A percentile compares a stretch with the other conserved stretches of the same genome.
Conservation (phyloP, 2,797 vertebrate species). For the Choloepus didactylus region DNA sequence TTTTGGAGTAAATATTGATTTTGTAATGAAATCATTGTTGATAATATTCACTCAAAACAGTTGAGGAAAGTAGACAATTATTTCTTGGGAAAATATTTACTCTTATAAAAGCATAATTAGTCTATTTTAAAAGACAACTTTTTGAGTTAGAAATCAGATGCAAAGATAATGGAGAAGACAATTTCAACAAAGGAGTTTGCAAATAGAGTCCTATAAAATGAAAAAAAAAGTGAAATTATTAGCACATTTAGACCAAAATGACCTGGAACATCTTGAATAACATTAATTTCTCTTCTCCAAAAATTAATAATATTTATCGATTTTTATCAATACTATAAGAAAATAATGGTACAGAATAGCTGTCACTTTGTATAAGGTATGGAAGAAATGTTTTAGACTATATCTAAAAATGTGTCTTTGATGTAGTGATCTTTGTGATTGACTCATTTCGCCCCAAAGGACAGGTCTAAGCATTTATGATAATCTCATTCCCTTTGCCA, state of each 20-base stretch:
- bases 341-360: too few relatives aligned
- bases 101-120: not conserved
- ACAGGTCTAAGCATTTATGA: too few relatives aligned
- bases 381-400: too few relatives aligned
- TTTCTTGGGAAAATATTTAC: conserved; percentile 31
- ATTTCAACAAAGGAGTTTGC: not conserved
- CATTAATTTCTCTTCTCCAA: not conserved
- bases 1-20: conserved; percentile 6
- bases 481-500: too few relatives aligned
- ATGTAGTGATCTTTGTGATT: too few relatives aligned
- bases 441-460: too few relatives aligned
- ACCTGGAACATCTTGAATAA: not conserved
- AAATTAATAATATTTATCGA: too few relatives aligned
- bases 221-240: not conserved
- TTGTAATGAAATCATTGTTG: conserved; percentile 5
- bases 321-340: not conserved
- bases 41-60: not conserved
- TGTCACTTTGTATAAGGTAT: too few relatives aligned
- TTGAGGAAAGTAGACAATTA: not conserved
- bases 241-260: not conserved
- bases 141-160: not conserved
- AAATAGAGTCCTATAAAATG: not conserved
- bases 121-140: not conserved
- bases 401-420: too few relatives aligned
- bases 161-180: not conserved